Evolutionary conservation across 2,113 vertebrate genomes (phyloP), one percentile per base, ranked within the genome.

Genomic region (Hippoglossus stenolepis): DNA sequence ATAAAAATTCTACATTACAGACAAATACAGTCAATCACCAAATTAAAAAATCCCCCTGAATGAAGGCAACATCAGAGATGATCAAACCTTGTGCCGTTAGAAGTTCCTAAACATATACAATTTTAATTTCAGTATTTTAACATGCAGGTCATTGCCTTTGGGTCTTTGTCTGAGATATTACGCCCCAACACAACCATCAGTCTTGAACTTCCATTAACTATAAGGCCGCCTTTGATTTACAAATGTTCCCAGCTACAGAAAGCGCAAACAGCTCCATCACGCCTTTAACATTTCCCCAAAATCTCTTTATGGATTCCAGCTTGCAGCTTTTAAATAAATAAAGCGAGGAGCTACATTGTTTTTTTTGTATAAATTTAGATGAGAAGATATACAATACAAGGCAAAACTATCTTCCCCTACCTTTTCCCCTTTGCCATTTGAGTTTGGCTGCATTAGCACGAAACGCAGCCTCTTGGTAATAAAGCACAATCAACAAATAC

Each of bases 401-500:
- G 18, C 20, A 10, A 24, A 10, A 64, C 10, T 59, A 56, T 14
- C 23, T 26, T 58, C n/a, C 7, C 11, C 21, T 28, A 17, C 8
- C 8, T 35, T 0, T 6, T 62, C n/a, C 20, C n/a, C n/a, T 23
- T 57, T 21, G 12, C 38, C 20, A 12, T 65, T 59, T 61, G 15
- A 23, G 17, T 63, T 63, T 24, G 21, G 21, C 23, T 57, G 3
- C 21, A 35, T 5, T 40, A 28, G 26, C 21, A 38, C 1, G 17
- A 13, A 59, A 28, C 40, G 5, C 15, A 57, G 12, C 18, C 13
- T 5, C 43, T 43, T 59, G 31, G 43, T 23, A 53, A 23, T 54
- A 18, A 69, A 35, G 40, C 20, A 61, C 28, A 65, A 70, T 66
- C 24, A 70, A 67, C 57, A 67, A 67, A 79, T 60, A 70, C 2